A percentile compares a stretch with the other conserved stretches of the same genome.
These are phyloP conservation scores for Drosophila niveifrons DNA, from an alignment of 2,888 invertebrate species.

Conservation along the genomic window DNA sequence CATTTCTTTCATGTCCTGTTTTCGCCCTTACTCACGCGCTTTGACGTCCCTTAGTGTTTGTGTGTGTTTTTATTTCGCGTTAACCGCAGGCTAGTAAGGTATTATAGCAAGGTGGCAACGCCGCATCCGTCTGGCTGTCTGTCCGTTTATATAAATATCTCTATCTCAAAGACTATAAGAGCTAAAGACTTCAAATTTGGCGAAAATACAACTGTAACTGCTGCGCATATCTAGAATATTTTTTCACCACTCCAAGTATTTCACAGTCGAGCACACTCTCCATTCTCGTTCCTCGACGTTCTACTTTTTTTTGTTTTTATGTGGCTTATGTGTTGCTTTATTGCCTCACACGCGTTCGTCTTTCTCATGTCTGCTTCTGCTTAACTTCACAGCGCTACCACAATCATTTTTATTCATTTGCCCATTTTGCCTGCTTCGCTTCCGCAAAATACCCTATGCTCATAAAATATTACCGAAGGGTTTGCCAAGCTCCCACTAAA, in stretches of 20 bases:
- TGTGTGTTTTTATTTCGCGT: not conserved
- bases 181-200: no score
- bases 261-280: not conserved
- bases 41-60: conserved; percentile 9
- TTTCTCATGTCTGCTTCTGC: conserved; percentile 23
- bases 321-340: conserved; percentile 55
- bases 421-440: conserved; percentile 47
- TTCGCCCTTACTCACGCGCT: conserved; percentile 1
- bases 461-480: not conserved
- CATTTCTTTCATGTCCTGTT: not conserved
- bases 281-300: not conserved
- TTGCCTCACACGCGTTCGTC: conserved; percentile 44
- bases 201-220: not conserved
- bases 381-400: conserved; percentile 37
- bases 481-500: not conserved
- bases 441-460: conserved; percentile 24
- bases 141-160: no score
- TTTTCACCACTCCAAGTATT: no score
- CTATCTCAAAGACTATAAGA: no score
- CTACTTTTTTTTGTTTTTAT: conserved; percentile 24
- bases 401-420: conserved; percentile 68
- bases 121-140: not conserved
- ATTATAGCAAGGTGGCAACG: not conserved
- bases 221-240: not conserved
- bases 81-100: not conserved